Conservation (phyloP, 30 jellyfish, hydroid and myxozoan species). For the Hydra vulgaris region DNA sequence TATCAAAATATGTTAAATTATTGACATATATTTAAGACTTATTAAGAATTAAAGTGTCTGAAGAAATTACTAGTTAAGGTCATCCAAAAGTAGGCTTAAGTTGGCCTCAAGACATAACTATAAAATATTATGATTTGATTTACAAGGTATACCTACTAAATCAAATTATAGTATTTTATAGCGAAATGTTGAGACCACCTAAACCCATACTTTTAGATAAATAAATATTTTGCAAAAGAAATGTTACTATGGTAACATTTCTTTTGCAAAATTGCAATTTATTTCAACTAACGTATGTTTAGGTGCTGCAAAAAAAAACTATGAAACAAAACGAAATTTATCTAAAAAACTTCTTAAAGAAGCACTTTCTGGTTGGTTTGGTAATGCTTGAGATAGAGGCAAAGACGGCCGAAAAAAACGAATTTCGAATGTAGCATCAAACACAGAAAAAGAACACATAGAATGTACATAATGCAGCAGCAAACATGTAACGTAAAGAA, state of each 20-base stretch:
- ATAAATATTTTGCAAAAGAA: no score
- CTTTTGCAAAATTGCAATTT: neutral
- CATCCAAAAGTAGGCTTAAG: neutral
- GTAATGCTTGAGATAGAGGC: neutral
- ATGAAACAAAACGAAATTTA: no score
- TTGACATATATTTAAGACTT: neutral
- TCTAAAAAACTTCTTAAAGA: neutral
- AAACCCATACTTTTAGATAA: no score
- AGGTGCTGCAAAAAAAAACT: neutral
- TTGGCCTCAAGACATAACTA: no score
- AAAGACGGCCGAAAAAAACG: neutral
- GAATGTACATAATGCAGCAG: neutral
- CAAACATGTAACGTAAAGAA: neutral
- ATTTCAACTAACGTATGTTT: neutral
- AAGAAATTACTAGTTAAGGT: neutral
- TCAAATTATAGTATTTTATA: no score
- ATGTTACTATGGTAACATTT: neutral
- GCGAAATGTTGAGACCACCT: no score
- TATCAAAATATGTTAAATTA: neutral
- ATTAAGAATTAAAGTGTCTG: neutral
- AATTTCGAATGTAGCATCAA: neutral
- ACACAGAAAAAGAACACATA: neutral
- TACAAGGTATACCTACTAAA: no score
- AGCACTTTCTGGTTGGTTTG: neutral
- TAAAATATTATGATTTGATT: no score